Evolutionary conservation across 23 tunicate species (phyloP), one percentile per base, ranked within the genome.

Genomic region (Ascidia mentula): DNA sequence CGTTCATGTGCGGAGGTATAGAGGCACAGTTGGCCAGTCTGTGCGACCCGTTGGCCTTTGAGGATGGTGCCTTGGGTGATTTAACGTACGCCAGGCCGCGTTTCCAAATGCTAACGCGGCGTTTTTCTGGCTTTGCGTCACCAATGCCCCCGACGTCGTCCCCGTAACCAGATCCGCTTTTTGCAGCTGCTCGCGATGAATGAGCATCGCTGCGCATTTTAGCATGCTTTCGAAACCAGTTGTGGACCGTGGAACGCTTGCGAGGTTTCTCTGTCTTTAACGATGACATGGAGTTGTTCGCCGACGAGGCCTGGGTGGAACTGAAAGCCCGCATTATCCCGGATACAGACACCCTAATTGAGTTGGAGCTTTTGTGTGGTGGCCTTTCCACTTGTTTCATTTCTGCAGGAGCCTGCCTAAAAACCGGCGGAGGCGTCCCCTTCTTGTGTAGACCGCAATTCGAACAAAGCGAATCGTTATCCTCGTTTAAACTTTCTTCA

Each of bases 161-260:
- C 32, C 18, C 32, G 37, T 71, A 34, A 4, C 30, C n/a, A 34
- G 18, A 20, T 53, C 46, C 46, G 39, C 46, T 22, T 35, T 71
- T 53, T 26, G 22, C 24, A 28, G 13, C 65, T 6, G 13, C 65
- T 26, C 65, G 65, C 12, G 65, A 4, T 31, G 42, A 0, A 6
- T 77, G n/a, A 20, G 60, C 35, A 45, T 72, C 79, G 38, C 40
- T 72, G 7, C 77, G 78, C 80, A 77, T 59, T 60, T 79, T 79
- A 0, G 89, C 80, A 45, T 85, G 89, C 34, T 79, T 86, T 36
- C 79, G 79, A 30, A 86, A 37, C 90, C 90, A 86, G 28, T 46
- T 79, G 32, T 82, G 84, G 5, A 86, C 80, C 34, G 79, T 45
- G 0, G 90, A 86, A 31, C 73, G 79, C 59, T 86, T 86, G 5